Evolutionary conservation across 1,140 invertebrate species (phyloP), one percentile per base, ranked within the genome.

Genomic region (Varroa destructor): DNA sequence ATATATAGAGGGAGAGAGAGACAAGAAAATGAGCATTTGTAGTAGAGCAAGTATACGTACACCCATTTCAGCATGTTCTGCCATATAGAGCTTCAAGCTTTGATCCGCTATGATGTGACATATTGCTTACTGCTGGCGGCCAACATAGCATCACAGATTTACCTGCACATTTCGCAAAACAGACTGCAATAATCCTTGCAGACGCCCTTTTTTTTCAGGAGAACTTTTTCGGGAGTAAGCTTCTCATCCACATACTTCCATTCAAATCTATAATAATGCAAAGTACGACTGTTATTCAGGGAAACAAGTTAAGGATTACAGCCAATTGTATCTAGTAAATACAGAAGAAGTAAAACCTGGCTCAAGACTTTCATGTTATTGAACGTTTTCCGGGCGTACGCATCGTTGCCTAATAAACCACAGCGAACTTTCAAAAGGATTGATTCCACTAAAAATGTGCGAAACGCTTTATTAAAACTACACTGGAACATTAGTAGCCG

Each of bases 111-210:
- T 51, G 3, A 8, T 8, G 46, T 51, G 46, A 51, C 46, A 3
- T 51, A 51, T 51, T 51, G 46, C 4, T 3, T 51, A 3, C 46
- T 51, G 46, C 4, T 8, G 8, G 46, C 46, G 8, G 46, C 8
- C 46, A 8, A 8, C 46, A 51, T 3, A 4, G 12, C 46, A 8
- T 3, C 46, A 51, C 4, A 4, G 12, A 73, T 75, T 73, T 74
- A 73, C 70, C 77, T 74, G 75, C 78, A 80, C 73, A 81, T 74
- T 57, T 78, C 78, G n/a, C 71, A 70, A 67, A 80, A 78, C 2
- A 80, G 55, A 58, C 73, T 75, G 42, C 78, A 77, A 71, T 76
- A 80, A 54, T 80, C 77, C 43, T 77, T 77, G 72, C 77, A 78
- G 0, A 79, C 77, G 5, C 79, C 79, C 70, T 76, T 75, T 6